phyloP scores from a whole-genome alignment of 1,140 invertebrate genomes.

The Hermetia illucens region DNA sequence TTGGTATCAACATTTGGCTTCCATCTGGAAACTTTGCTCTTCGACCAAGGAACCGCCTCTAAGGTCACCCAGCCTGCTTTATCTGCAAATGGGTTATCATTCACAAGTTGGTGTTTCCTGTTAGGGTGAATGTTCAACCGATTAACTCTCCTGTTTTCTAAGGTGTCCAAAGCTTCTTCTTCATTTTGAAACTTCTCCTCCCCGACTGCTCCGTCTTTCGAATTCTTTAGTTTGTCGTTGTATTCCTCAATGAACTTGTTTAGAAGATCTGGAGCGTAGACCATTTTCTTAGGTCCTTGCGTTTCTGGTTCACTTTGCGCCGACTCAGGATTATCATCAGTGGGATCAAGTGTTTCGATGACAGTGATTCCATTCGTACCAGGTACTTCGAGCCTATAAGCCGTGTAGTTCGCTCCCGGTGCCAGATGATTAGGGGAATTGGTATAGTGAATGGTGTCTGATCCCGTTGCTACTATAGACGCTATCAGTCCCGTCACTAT shows the following conservation, averaged over 20 bases:
- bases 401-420: neutral
- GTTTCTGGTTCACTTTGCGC: neutral
- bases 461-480: too few species aligned
- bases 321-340: neutral
- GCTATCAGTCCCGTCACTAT: too few species aligned
- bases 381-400: neutral
- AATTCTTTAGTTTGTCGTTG: slow-evolving; percentile 38
- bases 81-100: slow-evolving; percentile 49
- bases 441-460: neutral
- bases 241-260: slow-evolving; percentile 43
- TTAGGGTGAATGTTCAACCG: slow-evolving; percentile 18
- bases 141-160: slow-evolving; percentile 30
- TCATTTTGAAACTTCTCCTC: slow-evolving; percentile 34
- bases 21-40: slow-evolving; percentile 67
- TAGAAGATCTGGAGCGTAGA: slow-evolving; percentile 32
- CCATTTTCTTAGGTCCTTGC: slow-evolving; percentile 15
- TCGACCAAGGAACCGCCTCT: slow-evolving; percentile 62
- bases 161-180: slow-evolving; percentile 28
- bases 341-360: neutral
- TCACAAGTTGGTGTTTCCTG: slow-evolving; percentile 33
- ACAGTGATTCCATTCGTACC: neutral
- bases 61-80: slow-evolving; percentile 60
- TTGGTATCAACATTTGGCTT: slow-evolving; percentile 39
- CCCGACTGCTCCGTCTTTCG: slow-evolving; percentile 27
- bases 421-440: neutral